Evolutionary conservation across 92 coral and sea anemone species (phyloP), one percentile per base, ranked within the genome.

Genomic region (Paramuricea clavata): DNA sequence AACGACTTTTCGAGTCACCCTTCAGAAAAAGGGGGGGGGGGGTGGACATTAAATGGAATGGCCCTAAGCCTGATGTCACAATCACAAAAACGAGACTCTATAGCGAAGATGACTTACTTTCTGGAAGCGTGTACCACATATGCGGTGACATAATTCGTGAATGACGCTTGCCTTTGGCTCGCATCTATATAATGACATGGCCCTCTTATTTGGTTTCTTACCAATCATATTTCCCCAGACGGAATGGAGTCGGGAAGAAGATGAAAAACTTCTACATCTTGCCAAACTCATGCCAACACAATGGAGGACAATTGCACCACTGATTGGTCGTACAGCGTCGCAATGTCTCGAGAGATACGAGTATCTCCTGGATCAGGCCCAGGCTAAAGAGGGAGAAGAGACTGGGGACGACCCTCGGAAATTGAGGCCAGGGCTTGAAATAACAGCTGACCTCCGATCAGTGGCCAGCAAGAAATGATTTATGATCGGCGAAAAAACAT

Each of bases 201-300:
- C 31, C 36, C 39, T 0, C 30, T 68, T n/a, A 4, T 30, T 44
- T 22, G 41, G 19, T 22, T n/a, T 68, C 25, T 11, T 76, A 31
- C 65, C n/a, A n/a, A 43, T 23, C 0, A 10, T 47, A 17, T 49
- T 16, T 12, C 23, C 13, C 32, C 90, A 95, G 99, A 97, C 99
- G 91, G 99, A 97, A 68, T 97, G 99, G 99, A 97, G 98, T 54
- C 89, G 99, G 28, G 99, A 97, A 82, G 99, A 97, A 92, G 99
- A 97, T 87, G 99, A 97, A 76, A 97, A 97, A 79, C 85, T 97
- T 26, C 94, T 97, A 49, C 99, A 97, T 65, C 94, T 97, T 77
- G 98, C 98, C 30, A 95, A 95, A 80, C 93, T 95, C 13, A 95
- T 95, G 98, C 98, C 98, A 0, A 95, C 98, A 0, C 98, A 95